phyloP scores from a whole-genome alignment of 2,113 vertebrate species.

The Spilogale gracilis region DNA sequence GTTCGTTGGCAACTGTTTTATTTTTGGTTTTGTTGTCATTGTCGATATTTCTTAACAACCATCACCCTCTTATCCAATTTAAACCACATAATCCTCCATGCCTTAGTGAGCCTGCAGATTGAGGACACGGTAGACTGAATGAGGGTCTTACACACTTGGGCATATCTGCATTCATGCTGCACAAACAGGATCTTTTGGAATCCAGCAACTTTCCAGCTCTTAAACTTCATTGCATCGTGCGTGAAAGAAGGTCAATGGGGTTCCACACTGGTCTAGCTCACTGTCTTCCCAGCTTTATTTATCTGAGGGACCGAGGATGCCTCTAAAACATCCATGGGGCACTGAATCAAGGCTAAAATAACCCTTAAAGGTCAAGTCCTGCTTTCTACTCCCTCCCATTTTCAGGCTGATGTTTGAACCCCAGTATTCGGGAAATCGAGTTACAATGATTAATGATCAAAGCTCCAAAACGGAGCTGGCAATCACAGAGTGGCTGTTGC shows the following conservation, averaged over 20 bases:
- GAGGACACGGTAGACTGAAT: slow-evolving; percentile 52
- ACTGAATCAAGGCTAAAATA: not conserved
- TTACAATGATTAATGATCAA: slow-evolving; percentile 15
- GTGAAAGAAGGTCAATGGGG: not conserved
- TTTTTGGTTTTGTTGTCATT: slow-evolving; percentile 17
- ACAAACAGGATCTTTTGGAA: slow-evolving; percentile 18
- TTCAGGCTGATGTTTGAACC: slow-evolving; percentile 10
- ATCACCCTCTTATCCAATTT: slow-evolving; percentile 57
- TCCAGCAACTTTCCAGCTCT: not conserved
- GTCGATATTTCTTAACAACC: slow-evolving; percentile 8
- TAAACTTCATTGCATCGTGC: not conserved
- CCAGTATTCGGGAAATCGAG: not conserved
- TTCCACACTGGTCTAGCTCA: not conserved
- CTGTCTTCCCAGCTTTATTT: not conserved
- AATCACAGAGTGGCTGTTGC: not conserved
- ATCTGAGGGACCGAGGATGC: not conserved
- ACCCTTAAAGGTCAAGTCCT: not conserved
- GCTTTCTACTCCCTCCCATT: not conserved
- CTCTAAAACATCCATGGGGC: not conserved
- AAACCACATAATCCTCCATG: slow-evolving; percentile 61
- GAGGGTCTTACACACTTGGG: slow-evolving; percentile 42
- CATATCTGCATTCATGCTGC: slow-evolving; percentile 30
- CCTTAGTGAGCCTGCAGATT: slow-evolving; percentile 60
- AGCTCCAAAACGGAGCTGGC: not conserved
- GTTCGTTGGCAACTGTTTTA: not conserved